These are phyloP conservation scores for Silvanus unidentatus DNA, from an alignment of 2,888 invertebrate genomes.

Conservation along the genomic window DNA sequence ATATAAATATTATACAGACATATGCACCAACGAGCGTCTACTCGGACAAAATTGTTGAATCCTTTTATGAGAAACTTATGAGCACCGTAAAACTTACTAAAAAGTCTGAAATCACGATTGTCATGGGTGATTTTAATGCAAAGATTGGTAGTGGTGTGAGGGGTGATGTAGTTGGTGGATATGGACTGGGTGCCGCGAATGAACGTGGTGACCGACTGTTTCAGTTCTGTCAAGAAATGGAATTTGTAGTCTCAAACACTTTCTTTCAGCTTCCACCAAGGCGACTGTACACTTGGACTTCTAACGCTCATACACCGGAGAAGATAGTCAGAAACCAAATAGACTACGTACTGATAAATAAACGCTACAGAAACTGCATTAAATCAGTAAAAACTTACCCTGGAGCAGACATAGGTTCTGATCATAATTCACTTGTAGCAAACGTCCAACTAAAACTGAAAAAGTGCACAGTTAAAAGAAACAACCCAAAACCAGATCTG, in stretches of 20 bases:
- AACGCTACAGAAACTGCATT: slow-evolving; percentile 17
- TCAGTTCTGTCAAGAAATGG: slow-evolving; percentile 10
- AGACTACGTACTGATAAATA: slow-evolving; percentile 20
- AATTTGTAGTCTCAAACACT: slow-evolving; percentile 21
- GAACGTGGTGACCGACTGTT: slow-evolving; percentile 6
- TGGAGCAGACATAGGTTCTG: slow-evolving; percentile 16
- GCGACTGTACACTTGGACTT: slow-evolving; percentile 21
- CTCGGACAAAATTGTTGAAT: slow-evolving; percentile 13
- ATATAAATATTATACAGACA: slow-evolving; percentile 1
- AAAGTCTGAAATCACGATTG: background rate
- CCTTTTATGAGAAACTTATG: slow-evolving; percentile 7
- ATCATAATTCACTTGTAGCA: slow-evolving; percentile 22
- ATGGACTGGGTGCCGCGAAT: slow-evolving; percentile 3
- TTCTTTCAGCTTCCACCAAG: slow-evolving; percentile 17
- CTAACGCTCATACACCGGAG: slow-evolving; percentile 10
- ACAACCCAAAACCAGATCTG: no score
- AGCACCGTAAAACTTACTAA: no score
- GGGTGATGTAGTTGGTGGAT: background rate
- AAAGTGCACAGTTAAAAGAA: no score
- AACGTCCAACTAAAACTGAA: no score
- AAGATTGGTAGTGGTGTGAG: slow-evolving; percentile 1
- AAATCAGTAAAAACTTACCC: slow-evolving; percentile 17
- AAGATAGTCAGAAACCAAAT: slow-evolving; percentile 23
- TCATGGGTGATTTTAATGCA: slow-evolving; percentile 2
- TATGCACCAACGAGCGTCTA: slow-evolving; percentile 14